Base-by-base conservation (phyloP, 2,888 invertebrate species). In the Clepsis dumicolana region DNA sequence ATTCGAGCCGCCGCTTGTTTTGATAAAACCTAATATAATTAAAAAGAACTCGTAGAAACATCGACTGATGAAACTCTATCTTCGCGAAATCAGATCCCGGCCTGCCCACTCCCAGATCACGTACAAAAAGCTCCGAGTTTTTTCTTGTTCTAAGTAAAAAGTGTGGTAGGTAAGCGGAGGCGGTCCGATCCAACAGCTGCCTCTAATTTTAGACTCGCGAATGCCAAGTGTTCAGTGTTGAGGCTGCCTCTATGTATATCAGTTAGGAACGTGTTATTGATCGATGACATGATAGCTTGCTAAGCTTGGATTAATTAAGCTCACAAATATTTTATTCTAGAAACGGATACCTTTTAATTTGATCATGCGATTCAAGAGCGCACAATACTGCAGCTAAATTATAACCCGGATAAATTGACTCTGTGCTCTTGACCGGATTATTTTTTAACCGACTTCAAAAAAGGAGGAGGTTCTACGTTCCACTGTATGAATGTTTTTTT, bases 11-110 rank as follows among this genome's bases (percentile, higher is more conserved):
- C 75, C 81, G 78, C 82, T 83, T 83, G 83, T 83, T 88, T 82
- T 73, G 79, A 79, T 75, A 76, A 78, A 81, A 80, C 80, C 72
- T 80, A 74, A 87, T 82, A 85, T 87, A 89, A 90, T 89, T 88
- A 88, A 87, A 87, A 88, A 89, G 89, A 91, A 91, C 85, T 90
- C 89, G 83, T 88, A 90, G 85, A 89, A 91, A 85, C 83, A 83
- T 81, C 80, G 84, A 81, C 81, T 82, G 81, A 84, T 84, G 91
- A 89, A 91, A 91, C 87, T 91, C 88, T 89, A 91, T 89, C 87
- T 87, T 84, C 79, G 86, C 87, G 91, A 89, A 91, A 91, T 88
- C 86, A 87, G 89, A 91, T 87, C 85, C 80, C 81, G 78, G 75
- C 76, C 82, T 78, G 78, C 77, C 83, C 80, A 78, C 80, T 82